phyloP scores from a whole-genome alignment of 2,113 vertebrate genomes.

The Romanogobio albipinnatus region DNA sequence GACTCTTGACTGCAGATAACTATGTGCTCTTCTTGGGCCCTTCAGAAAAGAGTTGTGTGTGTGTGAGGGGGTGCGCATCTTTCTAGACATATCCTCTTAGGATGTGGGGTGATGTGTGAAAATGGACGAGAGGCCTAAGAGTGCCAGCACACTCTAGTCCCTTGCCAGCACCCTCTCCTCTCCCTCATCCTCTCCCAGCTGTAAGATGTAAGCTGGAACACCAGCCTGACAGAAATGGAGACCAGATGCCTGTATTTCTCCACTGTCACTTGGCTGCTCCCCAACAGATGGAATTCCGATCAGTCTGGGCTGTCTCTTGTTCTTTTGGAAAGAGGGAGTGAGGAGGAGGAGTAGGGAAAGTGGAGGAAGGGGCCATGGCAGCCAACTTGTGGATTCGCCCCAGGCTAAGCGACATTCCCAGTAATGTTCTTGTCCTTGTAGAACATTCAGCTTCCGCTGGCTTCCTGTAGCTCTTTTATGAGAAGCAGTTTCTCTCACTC shows the following conservation, averaged over 20 bases:
- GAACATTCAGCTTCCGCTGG: constrained; percentile 98
- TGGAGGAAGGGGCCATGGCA: constrained; percentile 85
- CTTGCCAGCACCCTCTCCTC: constrained; percentile 48
- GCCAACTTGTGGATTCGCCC: constrained; percentile 93
- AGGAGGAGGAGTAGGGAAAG: constrained; percentile 71
- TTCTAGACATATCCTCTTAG: constrained; percentile 21
- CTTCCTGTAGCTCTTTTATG: constrained; percentile 98
- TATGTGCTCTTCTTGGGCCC: background rate
- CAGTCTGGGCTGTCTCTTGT: constrained; percentile 74
- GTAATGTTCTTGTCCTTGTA: constrained; percentile 99
- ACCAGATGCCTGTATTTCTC: constrained; percentile 94
- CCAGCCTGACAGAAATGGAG: constrained; percentile 86
- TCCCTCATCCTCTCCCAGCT: constrained; percentile 83
- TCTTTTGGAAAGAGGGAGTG: constrained; percentile 31
- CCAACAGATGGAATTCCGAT: constrained; percentile 98
- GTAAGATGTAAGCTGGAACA: constrained; percentile 88
- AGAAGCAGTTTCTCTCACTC: constrained; percentile 99
- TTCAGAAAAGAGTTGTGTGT: background rate
- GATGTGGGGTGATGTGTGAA: constrained; percentile 24
- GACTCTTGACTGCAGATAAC: constrained; percentile 25
- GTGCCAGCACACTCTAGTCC: constrained; percentile 58
- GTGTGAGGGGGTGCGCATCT: background rate
- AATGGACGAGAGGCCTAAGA: constrained; percentile 13
- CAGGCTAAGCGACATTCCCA: constrained; percentile 98
- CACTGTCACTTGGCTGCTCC: constrained; percentile 91